Evolutionary conservation across 2,888 invertebrate species (phyloP), one percentile per base, ranked within the genome.

Genomic region (Acleris laterana): DNA sequence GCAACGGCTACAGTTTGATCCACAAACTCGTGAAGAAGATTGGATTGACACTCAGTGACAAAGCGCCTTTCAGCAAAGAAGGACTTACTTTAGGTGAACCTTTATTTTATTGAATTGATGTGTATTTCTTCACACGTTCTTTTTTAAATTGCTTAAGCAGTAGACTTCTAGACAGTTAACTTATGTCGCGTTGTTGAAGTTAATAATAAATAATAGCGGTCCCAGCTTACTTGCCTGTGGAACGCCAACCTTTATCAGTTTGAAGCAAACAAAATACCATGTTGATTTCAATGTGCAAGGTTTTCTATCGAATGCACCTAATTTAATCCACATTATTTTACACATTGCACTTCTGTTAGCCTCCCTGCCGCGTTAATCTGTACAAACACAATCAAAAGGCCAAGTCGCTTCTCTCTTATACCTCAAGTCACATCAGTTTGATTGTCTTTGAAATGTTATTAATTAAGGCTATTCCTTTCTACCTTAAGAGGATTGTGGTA

Each of bases 1-100:
- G 98, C 83, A 99, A 99, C 86, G 99, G 99, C 0, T 99, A 97
- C 90, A 99, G 98, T 87, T 90, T 99, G 66, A 97, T 99, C 1
- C 95, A 99, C 74, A 97, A 96, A 77, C 94, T 99, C 44, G 94
- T 99, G 84, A 95, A 96, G 79, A 93, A 95, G 58, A 89, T 94
- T 0, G 95, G 95, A 0, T 93, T 96, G 32, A 91, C 93, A 0
- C 96, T 96, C 62, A 84, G 88, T 1, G 96, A 97, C 77, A 87
- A 88, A 63, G 96, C 97, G 3, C 96, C 96, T 0, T 95, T 98
- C 84, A 95, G 97, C 86, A 78, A 93, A 62, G 89, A 92, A 9
- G 94, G 94, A 50, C 94, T 94, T 71, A 96, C 96, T 0, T 93
- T 97, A 68, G 98, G 97, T 95, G 83, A 83, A 38, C 22, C 50